Evolutionary conservation across 1,140 invertebrate species (phyloP).

Genomic region (Andrena cerasifolii): DNA sequence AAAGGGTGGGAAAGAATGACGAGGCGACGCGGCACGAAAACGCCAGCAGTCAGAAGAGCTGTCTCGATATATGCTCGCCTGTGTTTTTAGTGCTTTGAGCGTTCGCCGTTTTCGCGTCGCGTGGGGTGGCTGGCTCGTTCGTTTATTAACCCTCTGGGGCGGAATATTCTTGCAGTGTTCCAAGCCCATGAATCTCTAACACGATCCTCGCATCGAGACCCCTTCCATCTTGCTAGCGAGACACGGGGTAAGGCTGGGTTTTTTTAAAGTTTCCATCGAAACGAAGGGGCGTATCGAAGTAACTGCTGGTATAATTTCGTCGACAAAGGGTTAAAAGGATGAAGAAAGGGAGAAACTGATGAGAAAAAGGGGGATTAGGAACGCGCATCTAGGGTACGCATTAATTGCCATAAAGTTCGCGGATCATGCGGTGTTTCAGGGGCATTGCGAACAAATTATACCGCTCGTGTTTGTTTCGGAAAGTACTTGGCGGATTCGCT

Average conservation of each 20-base stretch:
- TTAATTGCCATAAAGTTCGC: conserved; percentile 27
- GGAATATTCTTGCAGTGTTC: background rate
- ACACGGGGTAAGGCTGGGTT: no score
- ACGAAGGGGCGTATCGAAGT: background rate
- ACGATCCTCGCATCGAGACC: no score
- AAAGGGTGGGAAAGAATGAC: background rate
- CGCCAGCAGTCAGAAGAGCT: conserved; percentile 50
- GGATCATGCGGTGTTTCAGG: conserved; percentile 42
- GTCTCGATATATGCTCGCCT: conserved; percentile 59
- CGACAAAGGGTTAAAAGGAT: background rate
- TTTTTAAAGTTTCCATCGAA: background rate
- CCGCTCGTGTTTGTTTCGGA: conserved; percentile 10
- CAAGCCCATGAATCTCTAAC: no score
- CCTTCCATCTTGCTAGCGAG: no score
- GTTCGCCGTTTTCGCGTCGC: conserved; percentile 15
- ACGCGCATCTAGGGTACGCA: background rate
- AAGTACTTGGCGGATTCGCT: conserved; percentile 25
- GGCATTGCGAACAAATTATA: conserved; percentile 39
- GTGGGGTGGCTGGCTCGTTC: background rate
- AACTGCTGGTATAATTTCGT: background rate
- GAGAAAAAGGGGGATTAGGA: background rate
- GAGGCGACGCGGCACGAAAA: background rate
- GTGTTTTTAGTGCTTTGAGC: conserved; percentile 29
- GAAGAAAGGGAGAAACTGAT: background rate
- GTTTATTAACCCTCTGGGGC: background rate